These are phyloP conservation scores for Micronycteris hirsuta DNA, from an alignment of 2,113 vertebrate species.

Conservation along the genomic window DNA sequence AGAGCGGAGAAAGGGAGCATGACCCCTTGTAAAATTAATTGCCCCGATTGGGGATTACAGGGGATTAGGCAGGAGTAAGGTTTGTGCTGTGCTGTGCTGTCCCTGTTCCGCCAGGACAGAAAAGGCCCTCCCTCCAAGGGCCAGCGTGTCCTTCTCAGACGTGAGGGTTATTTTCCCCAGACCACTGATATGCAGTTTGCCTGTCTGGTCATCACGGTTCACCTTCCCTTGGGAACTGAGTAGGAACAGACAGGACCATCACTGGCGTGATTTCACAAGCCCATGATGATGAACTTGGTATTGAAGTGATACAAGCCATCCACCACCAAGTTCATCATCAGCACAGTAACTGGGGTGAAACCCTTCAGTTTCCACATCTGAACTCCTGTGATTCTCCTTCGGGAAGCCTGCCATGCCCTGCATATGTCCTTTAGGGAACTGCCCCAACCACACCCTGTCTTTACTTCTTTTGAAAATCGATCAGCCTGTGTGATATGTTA, in stretches of 20 bases:
- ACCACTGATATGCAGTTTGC: not conserved
- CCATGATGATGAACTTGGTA: not conserved
- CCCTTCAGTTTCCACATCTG: not conserved
- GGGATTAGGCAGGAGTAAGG: not conserved
- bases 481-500: not conserved
- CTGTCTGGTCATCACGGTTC: not conserved
- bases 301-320: not conserved
- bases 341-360: not conserved
- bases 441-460: accelerated
- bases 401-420: not conserved
- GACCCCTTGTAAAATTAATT: not conserved
- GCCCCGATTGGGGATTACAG: not conserved
- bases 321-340: not conserved
- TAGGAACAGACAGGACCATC: no score
- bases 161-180: not conserved
- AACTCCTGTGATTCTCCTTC: not conserved
- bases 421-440: accelerated
- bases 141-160: not conserved
- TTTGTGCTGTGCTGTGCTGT: not conserved
- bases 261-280: not conserved
- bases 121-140: not conserved
- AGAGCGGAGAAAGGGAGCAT: not conserved
- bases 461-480: not conserved
- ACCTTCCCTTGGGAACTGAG: not conserved
- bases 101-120: not conserved